phyloP scores from a whole-genome alignment of 1,140 invertebrate genomes.

The Sarcophaga bullata region DNA sequence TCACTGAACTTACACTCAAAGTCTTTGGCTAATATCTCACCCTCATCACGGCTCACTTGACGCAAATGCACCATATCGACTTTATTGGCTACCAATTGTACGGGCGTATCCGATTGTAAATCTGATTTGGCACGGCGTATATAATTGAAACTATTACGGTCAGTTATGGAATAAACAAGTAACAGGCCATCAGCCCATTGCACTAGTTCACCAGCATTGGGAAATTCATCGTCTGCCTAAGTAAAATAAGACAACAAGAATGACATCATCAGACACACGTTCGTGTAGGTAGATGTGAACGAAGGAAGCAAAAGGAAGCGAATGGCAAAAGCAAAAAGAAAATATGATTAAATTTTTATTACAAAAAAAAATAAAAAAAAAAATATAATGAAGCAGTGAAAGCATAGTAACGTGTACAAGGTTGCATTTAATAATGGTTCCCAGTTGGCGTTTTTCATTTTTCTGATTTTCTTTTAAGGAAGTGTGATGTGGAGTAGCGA shows the following conservation, averaged over 20 bases:
- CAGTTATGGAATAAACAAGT: conserved; percentile 91
- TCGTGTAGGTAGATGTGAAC: not conserved
- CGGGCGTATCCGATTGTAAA: conserved; percentile 77
- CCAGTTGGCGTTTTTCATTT: not conserved
- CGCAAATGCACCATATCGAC: conserved; percentile 91
- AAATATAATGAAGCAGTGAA: not conserved
- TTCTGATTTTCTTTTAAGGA: not conserved
- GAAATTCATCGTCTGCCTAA: conserved; percentile 76
- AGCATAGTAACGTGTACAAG: not conserved
- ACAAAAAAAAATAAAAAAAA: not conserved
- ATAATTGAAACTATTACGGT: conserved; percentile 86
- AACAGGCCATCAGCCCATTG: conserved; percentile 91
- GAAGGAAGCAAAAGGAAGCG: not conserved
- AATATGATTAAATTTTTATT: not conserved
- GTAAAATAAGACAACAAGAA: not conserved
- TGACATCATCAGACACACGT: not conserved
- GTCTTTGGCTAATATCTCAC: conserved; percentile 87
- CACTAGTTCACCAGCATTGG: conserved; percentile 76
- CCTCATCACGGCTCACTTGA: conserved; percentile 88
- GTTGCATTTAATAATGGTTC: conserved; percentile 10
- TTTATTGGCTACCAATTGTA: conserved; percentile 80
- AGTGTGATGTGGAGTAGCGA: not conserved
- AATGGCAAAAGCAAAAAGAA: not conserved
- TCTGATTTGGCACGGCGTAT: conserved; percentile 79
- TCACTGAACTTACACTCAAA: conserved; percentile 89